A percentile compares a stretch with the other conserved stretches of the same genome.
These are phyloP conservation scores for Coenonympha arcania DNA, from an alignment of 2,888 invertebrate genomes.

Conservation along the genomic window DNA sequence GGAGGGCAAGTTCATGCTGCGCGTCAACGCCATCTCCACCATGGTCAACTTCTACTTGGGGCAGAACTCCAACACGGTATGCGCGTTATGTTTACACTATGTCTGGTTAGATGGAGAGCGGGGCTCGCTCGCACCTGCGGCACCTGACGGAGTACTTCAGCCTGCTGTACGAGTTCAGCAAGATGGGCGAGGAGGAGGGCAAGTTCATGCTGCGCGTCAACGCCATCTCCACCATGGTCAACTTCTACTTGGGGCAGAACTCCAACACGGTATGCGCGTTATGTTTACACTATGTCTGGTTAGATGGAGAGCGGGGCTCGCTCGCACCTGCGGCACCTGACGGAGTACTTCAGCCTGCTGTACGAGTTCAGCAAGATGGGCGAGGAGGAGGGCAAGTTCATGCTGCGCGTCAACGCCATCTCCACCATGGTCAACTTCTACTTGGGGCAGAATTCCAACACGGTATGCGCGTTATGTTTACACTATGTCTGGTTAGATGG, in stretches of 20 bases:
- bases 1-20: slow-evolving; percentile 89
- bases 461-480: slow-evolving; percentile 37
- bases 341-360: slow-evolving; percentile 93
- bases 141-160: slow-evolving; percentile 95
- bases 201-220: slow-evolving; percentile 89
- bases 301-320: slow-evolving; percentile 91
- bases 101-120: slow-evolving; percentile 81
- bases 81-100: background rate
- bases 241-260: slow-evolving; percentile 82
- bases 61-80: slow-evolving; percentile 33
- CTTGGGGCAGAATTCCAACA: slow-evolving; percentile 53
- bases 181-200: slow-evolving; percentile 95
- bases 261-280: slow-evolving; percentile 35
- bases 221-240: slow-evolving; percentile 91
- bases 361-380: slow-evolving; percentile 97
- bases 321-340: slow-evolving; percentile 87
- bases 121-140: slow-evolving; percentile 87
- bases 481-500: slow-evolving; percentile 72
- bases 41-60: slow-evolving; percentile 93
- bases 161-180: slow-evolving; percentile 92
- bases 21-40: slow-evolving; percentile 89
- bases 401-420: slow-evolving; percentile 89
- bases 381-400: slow-evolving; percentile 91
- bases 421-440: slow-evolving; percentile 94
- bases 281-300: slow-evolving; percentile 9